phyloP scores from a whole-genome alignment of 2,888 invertebrate genomes.

The Cetonia aurata region DNA sequence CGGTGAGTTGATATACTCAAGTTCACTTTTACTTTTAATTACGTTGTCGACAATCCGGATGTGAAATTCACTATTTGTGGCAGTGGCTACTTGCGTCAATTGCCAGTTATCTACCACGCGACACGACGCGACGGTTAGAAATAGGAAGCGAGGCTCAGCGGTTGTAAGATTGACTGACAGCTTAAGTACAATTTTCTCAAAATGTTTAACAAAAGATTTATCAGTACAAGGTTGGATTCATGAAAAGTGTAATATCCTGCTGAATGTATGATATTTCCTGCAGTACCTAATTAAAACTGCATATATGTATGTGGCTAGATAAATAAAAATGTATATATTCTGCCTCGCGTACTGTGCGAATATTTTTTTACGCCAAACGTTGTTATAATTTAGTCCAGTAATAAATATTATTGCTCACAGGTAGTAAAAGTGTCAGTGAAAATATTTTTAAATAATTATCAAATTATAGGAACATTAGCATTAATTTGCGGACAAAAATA shows the following conservation, averaged over 20 bases:
- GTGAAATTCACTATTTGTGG: slow-evolving; percentile 22
- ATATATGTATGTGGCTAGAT: background rate
- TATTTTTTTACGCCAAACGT: too few species aligned
- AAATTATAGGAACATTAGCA: too few species aligned
- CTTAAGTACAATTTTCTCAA: background rate
- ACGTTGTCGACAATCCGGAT: slow-evolving; percentile 33
- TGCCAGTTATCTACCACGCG: background rate
- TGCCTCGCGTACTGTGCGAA: too few species aligned
- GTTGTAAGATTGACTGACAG: background rate
- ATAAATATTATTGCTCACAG: too few species aligned
- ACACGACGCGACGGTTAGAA: slow-evolving; percentile 17
- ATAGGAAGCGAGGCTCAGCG: slow-evolving; percentile 3
- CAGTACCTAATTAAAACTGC: background rate
- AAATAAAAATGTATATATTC: too few species aligned
- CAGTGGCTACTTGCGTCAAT: slow-evolving; percentile 19
- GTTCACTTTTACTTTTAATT: slow-evolving; percentile 45
- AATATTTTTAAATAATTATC: too few species aligned
- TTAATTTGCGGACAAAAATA: too few species aligned
- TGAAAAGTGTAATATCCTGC: slow-evolving; percentile 35
- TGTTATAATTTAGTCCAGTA: too few species aligned
- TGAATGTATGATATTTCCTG: background rate
- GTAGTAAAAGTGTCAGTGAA: too few species aligned
- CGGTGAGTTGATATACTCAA: slow-evolving; percentile 38
- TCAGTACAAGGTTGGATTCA: slow-evolving; percentile 20
- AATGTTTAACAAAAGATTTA: slow-evolving; percentile 3